Base-by-base conservation (phyloP, 2,113 vertebrate genomes). In the Geothlypis trichas region DNA sequence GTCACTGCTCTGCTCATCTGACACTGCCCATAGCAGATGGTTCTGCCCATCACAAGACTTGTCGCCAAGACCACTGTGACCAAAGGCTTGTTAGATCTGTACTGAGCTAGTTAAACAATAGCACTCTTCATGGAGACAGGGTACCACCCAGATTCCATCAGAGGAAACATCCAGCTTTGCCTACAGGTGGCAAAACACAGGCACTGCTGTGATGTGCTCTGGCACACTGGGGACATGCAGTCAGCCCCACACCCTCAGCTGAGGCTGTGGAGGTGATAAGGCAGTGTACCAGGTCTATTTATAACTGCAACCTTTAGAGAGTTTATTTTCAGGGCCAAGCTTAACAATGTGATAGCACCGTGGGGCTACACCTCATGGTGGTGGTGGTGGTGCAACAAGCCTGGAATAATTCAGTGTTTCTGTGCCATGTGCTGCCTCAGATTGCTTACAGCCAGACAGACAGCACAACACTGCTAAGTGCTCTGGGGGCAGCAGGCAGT, bases 251-350 rank as follows among this genome's bases (percentile, higher is more conserved):
- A 49, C n/a, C 41, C 79, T 75, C 63, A 72, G 31, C 65, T 86
- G n/a, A 66, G 80, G 65, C 72, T 67, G 7, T 7, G 33, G 31
- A 63, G 33, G 37, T 68, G 90, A 94, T 87, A 93, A 93, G 44
- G 41, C 42, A 58, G 73, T 12, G 61, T 49, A 80, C 57, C 46
- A 57, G 19, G 2, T 73, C 83, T 96, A 92, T 95, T 92, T 93
- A 89, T 88, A 89, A 41, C 30, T 49, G 23, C 83, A 86, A 66
- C 85, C 73, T 96, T 92, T 87, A 73, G 30, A 89, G 31, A 27
- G 30, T 54, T 91, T 87, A 65, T 95, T 94, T 90, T 90, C 83
- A 72, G 73, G 41, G 26, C 35, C 42, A n/a, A 90, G 22, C 46
- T 62, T 39, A 65, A 73, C 54, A 93, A 27, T 1, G 4, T 3